Percentiles rank a stretch among this genome's conserved stretches.
phyloP scores from a whole-genome alignment of 1,140 invertebrate genomes.

The Hycleus phaleratus region DNA sequence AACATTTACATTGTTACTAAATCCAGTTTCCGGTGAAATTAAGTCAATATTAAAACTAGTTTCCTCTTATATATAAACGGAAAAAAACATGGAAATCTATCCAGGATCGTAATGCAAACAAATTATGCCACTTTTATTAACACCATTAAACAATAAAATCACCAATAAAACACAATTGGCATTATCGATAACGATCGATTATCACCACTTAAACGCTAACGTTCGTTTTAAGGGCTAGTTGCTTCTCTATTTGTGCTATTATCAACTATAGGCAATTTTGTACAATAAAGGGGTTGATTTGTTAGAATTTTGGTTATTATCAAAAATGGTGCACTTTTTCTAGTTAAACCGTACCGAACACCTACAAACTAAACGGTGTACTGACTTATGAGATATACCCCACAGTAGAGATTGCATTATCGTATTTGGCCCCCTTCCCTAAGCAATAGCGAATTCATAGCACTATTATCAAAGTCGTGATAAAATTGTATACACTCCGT shows the following conservation, averaged over 20 bases:
- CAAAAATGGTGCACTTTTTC: neutral
- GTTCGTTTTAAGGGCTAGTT: too few relatives aligned
- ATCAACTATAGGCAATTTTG: neutral
- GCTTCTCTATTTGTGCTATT: neutral
- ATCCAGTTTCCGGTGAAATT: neutral
- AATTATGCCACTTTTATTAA: too few relatives aligned
- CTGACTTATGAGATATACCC: slow-evolving; percentile 15
- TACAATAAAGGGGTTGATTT: neutral
- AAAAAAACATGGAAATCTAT: neutral
- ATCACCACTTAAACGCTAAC: neutral
- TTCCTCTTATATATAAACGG: neutral
- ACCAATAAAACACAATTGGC: neutral
- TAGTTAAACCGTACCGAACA: slow-evolving; percentile 9
- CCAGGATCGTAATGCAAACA: too few relatives aligned
- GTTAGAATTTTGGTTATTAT: neutral
- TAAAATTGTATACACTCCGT: slow-evolving; percentile 32
- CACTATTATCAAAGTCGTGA: slow-evolving; percentile 28
- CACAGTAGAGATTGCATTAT: slow-evolving; percentile 25
- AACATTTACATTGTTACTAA: neutral
- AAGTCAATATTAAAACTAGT: neutral
- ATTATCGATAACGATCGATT: neutral
- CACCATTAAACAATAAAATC: neutral
- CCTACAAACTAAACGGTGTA: slow-evolving; percentile 19
- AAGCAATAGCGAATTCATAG: slow-evolving; percentile 32
- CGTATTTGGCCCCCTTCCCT: slow-evolving; percentile 15